Evolutionary conservation across 2,888 invertebrate genomes (phyloP), one percentile per base, ranked within the genome.

Genomic region (Anagyrus pseudococci): DNA sequence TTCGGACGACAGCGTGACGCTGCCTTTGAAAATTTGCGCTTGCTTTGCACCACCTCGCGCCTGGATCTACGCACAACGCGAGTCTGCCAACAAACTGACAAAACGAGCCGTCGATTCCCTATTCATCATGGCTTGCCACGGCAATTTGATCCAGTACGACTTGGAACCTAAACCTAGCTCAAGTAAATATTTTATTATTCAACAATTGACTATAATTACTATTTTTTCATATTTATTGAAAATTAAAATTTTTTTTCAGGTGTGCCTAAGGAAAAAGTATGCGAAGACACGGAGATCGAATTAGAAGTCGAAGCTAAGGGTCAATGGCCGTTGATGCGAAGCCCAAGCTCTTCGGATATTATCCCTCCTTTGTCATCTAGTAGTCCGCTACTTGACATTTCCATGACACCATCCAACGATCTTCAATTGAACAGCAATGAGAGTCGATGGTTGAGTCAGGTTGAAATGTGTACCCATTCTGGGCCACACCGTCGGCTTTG

Each of bases 401-500:
- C 67, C 62, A 77, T 71, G 67, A 73, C 72, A 46, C 73, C 72
- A 33, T 74, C 74, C 53, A 73, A 69, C 57, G 70, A 70, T 2
- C 75, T 75, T 56, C 73, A 74, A 17, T 29, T 71, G 33, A 77
- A 79, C 52, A 72, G 70, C 17, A 84, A 76, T 73, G 86, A 88
- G 67, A 95, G 96, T 37, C 88, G 92, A 64, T 97, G 97, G 97
- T 83, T 96, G 70, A 93, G 96, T 58, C 96, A 98, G 84, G 97
- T 98, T 58, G 98, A 98, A 85, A 98, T 98, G 66, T 90, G 94
- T 71, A 98, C 98, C 4, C 98, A 98, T 82, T 93, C 94, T 4
- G 98, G 97, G 19, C 98, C 98, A 8, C 96, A 96, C 80, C 88
- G 93, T 48, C 85, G 95, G 22, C 86, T 99, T 23, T 99, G 99